Evolutionary conservation across 2,113 vertebrate species (phyloP).

Genomic region (Xiphophorus maculatus): DNA sequence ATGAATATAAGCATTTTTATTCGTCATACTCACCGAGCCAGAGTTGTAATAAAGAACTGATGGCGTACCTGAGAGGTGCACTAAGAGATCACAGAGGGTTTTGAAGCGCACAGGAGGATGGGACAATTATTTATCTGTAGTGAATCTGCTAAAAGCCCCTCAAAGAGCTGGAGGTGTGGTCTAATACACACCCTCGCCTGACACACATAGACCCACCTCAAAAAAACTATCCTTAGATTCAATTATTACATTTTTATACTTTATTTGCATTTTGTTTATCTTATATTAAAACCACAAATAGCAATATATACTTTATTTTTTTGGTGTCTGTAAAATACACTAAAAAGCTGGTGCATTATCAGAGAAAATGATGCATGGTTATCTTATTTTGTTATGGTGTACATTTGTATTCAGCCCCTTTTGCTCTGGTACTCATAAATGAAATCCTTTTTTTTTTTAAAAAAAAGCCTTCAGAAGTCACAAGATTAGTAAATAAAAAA

Average conservation of each 20-base stretch:
- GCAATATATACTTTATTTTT: neutral
- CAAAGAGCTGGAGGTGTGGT: constrained; percentile 62
- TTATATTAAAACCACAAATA: no score
- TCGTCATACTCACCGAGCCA: neutral
- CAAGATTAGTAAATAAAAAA: neutral
- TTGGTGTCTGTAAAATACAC: neutral
- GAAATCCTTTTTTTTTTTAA: neutral
- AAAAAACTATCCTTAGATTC: neutral
- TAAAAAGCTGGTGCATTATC: no score
- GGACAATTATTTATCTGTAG: constrained; percentile 41
- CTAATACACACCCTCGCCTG: constrained; percentile 5
- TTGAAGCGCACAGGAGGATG: constrained; percentile 6
- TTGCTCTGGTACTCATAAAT: neutral
- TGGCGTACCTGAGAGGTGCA: constrained; percentile 58
- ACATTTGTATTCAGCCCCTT: no score
- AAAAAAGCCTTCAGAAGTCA: neutral
- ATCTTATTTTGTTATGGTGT: no score
- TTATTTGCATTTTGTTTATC: no score
- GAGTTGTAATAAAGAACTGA: neutral
- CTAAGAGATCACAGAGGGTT: constrained; percentile 6
- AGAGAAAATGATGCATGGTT: neutral
- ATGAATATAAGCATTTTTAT: neutral
- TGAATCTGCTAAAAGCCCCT: neutral
- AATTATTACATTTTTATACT: neutral
- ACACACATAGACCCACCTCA: neutral